Evolutionary conservation across 2,113 vertebrate species (phyloP), one percentile per base, ranked within the genome.

Genomic region (Toxotes jaculatrix): DNA sequence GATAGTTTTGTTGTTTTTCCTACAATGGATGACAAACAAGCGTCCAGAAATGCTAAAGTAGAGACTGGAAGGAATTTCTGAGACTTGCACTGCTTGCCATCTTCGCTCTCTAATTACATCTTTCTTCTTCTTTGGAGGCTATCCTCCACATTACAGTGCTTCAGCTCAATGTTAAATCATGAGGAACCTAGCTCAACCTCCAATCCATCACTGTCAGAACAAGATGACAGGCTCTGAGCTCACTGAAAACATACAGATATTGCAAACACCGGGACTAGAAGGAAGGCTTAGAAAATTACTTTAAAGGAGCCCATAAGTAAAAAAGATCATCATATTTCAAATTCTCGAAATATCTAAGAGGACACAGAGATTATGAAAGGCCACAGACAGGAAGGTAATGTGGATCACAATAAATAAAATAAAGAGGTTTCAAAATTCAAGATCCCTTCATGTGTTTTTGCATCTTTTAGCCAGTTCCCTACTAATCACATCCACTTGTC

Each of bases 21-120:
- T 19, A 19, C 77, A 69, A 71, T 34, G 36, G 34, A 63, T 5
- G 32, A 79, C 34, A 80, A 53, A 57, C 71, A 73, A 68, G 57
- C 47, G 63, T n/a, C 43, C 53, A 73, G n/a, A 74, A 72, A 81
- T 34, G 40, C 45, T 66, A 82, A 82, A 57, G 6, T 40, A 4
- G 40, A 62, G 38, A 34, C 31, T 21, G 51, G 38, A 53, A 65
- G 43, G 23, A 82, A 86, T 73, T 74, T 65, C 36, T 45, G 31
- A 55, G 80, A 70, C 42, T 45, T 65, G 51, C 74, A 40, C 61
- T 49, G 49, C 34, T 59, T 72, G 74, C 61, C 7, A 51, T 67
- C 34, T 63, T 27, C 40, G 66, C 84, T 82, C 55, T 83, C 57
- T 77, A 82, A 91, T 84, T 86, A 83, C 45, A 79, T 23, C 32